Evolutionary conservation across 2,113 vertebrate genomes (phyloP).

Genomic region (Syngnathus scovelli): DNA sequence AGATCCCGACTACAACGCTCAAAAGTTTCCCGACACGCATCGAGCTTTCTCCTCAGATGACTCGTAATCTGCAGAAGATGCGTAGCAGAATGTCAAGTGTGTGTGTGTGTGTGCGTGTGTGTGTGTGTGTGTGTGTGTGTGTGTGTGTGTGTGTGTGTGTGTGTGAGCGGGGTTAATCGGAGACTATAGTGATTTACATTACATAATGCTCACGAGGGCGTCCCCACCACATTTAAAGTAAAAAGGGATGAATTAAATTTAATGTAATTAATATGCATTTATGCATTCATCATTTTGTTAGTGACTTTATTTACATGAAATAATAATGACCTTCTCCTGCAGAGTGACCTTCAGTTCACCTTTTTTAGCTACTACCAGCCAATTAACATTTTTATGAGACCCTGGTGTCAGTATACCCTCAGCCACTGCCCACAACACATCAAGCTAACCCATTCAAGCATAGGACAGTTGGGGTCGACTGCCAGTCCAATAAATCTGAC

Average conservation of each 20-base stretch:
- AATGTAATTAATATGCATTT: not conserved
- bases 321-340: slow-evolving; percentile 22
- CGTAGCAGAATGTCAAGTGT: too few relatives aligned
- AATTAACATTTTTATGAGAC: slow-evolving; percentile 56
- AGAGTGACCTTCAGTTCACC: slow-evolving; percentile 55
- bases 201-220: too few relatives aligned
- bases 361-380: slow-evolving; percentile 56
- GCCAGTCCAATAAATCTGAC: slow-evolving; percentile 74
- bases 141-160: too few relatives aligned
- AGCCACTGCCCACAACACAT: slow-evolving; percentile 42
- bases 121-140: too few relatives aligned
- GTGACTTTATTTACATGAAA: not conserved
- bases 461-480: slow-evolving; percentile 52
- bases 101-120: too few relatives aligned
- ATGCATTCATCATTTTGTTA: not conserved
- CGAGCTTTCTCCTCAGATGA: too few relatives aligned
- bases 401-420: slow-evolving; percentile 26
- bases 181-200: too few relatives aligned
- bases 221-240: too few relatives aligned
- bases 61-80: too few relatives aligned
- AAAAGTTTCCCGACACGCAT: too few relatives aligned
- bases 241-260: not conserved
- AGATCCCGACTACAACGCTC: too few relatives aligned
- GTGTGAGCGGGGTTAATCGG: too few relatives aligned
- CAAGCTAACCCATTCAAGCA: slow-evolving; percentile 65